A percentile compares a stretch with the other conserved stretches of the same genome.
phyloP scores from a whole-genome alignment of 1,140 invertebrate genomes.

The Panonychus citri region DNA sequence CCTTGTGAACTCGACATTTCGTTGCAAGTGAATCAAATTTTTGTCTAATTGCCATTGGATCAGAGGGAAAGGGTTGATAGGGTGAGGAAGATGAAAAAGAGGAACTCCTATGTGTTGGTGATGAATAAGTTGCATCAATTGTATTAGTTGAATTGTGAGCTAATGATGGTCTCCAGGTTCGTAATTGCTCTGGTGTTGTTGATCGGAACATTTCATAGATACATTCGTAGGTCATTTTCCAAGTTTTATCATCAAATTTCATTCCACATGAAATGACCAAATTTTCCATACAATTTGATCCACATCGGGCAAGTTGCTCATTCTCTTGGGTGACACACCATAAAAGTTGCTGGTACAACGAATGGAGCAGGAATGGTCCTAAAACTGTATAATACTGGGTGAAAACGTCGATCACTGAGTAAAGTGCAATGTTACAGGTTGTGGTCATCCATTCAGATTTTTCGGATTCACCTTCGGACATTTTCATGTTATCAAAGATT shows the following conservation, averaged over 20 bases:
- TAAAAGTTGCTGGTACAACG: slow-evolving; percentile 73
- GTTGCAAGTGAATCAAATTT: slow-evolving; percentile 35
- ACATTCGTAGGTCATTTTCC: slow-evolving; percentile 77
- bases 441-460: slow-evolving; percentile 99
- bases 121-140: background rate
- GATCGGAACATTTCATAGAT: slow-evolving; percentile 43
- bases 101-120: background rate
- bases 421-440: slow-evolving; percentile 95
- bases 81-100: no score
- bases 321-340: slow-evolving; percentile 88
- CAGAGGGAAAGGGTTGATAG: no score
- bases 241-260: slow-evolving; percentile 72
- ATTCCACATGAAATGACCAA: slow-evolving; percentile 92
- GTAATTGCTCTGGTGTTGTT: background rate
- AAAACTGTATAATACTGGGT: slow-evolving; percentile 88
- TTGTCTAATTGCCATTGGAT: no score
- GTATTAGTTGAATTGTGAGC: background rate
- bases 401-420: slow-evolving; percentile 95
- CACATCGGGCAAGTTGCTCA: slow-evolving; percentile 83
- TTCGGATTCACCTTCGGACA: slow-evolving; percentile 81
- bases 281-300: slow-evolving; percentile 94
- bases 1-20: slow-evolving; percentile 86
- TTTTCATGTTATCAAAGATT: slow-evolving; percentile 85
- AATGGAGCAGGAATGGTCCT: slow-evolving; percentile 59
- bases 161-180: slow-evolving; percentile 3